phyloP scores from a whole-genome alignment of 2,113 vertebrate genomes.

The Bagarius yarrelli region DNA sequence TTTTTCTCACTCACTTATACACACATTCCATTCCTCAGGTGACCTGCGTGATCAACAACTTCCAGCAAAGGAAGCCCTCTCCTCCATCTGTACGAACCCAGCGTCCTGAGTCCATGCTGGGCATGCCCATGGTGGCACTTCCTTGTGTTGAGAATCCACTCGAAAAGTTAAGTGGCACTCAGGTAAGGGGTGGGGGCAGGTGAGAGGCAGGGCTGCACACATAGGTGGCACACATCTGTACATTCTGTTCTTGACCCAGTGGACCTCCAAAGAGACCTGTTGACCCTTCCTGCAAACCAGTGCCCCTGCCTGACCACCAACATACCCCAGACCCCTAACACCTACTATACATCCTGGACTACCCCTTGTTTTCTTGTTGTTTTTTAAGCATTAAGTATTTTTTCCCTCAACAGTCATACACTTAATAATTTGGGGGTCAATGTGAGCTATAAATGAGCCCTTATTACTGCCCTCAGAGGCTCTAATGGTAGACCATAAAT shows the following conservation, averaged over 20 bases:
- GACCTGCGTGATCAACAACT: slow-evolving; percentile 77
- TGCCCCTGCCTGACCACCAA: slow-evolving; percentile 55
- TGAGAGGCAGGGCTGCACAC: slow-evolving; percentile 44
- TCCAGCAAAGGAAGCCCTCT: slow-evolving; percentile 61
- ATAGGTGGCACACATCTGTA: slow-evolving; percentile 54
- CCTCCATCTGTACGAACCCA: slow-evolving; percentile 38
- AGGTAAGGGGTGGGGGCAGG: slow-evolving; percentile 78
- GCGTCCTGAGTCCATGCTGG: slow-evolving; percentile 66
- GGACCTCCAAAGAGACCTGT: slow-evolving; percentile 40
- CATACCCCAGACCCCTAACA: slow-evolving; percentile 32
- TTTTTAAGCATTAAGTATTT: slow-evolving; percentile 22
- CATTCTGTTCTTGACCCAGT: slow-evolving; percentile 60
- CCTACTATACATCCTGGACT: slow-evolving; percentile 29
- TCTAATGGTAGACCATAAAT: not conserved
- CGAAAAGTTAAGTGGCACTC: slow-evolving; percentile 90
- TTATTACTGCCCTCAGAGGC: not conserved
- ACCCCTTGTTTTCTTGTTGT: slow-evolving; percentile 19
- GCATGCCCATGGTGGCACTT: slow-evolving; percentile 71
- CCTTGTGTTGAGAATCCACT: slow-evolving; percentile 83
- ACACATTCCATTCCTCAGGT: slow-evolving; percentile 58
- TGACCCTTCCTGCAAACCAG: slow-evolving; percentile 57
- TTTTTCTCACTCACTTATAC: not conserved
- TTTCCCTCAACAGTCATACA: not conserved
- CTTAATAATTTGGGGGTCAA: slow-evolving; percentile 1
- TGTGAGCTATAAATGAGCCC: not conserved